Conservation (phyloP, 2,797 vertebrate species). For the Gephyroberyx darwinii region DNA sequence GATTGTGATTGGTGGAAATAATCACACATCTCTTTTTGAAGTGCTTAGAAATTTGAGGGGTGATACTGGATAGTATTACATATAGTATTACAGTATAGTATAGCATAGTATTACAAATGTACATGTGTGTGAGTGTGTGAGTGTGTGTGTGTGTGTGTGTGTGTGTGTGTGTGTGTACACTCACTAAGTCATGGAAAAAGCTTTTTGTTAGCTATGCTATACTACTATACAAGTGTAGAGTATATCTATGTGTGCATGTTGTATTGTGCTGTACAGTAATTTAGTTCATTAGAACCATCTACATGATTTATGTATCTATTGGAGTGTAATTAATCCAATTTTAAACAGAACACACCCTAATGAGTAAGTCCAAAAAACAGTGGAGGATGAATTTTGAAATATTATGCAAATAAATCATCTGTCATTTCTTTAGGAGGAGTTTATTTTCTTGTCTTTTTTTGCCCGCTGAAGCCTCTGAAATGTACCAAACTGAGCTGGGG, state of each 20-base stretch:
- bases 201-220: no score
- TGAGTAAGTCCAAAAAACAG: slow-evolving; percentile 10
- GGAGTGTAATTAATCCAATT: slow-evolving; percentile 11
- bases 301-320: slow-evolving; percentile 18
- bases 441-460: slow-evolving; percentile 42
- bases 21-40: no score
- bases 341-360: neutral
- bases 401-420: slow-evolving; percentile 50
- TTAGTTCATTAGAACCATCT: slow-evolving; percentile 29
- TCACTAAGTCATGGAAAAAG: neutral
- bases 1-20: no score
- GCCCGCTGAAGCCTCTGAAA: slow-evolving; percentile 60
- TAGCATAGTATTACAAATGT: no score
- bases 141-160: neutral
- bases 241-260: neutral
- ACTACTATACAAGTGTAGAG: neutral
- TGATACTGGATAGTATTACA: no score
- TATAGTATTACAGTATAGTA: no score
- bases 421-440: slow-evolving; percentile 2
- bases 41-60: no score
- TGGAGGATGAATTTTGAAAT: slow-evolving; percentile 19
- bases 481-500: slow-evolving; percentile 57
- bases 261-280: slow-evolving; percentile 2
- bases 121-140: neutral
- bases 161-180: no score